Evolutionary conservation across 30 jellyfish, hydroid and myxozoan species (phyloP).

Genomic region (Hydractinia echinata): DNA sequence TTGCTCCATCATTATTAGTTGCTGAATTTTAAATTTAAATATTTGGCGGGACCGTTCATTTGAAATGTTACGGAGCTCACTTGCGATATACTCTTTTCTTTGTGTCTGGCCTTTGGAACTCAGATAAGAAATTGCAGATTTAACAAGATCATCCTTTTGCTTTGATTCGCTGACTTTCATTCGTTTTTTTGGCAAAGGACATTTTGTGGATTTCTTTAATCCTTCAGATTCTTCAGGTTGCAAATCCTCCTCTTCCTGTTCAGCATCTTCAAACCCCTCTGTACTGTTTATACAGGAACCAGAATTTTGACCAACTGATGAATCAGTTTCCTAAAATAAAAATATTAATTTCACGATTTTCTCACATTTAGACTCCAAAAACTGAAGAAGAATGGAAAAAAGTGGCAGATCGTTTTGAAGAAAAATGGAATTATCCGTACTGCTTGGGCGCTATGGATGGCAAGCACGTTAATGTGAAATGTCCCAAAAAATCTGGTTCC

Average conservation of each 20-base stretch:
- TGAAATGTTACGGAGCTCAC: neutral
- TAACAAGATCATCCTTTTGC: neutral
- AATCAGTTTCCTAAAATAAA: neutral
- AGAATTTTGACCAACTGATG: too few relatives aligned
- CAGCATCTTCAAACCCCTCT: too few relatives aligned
- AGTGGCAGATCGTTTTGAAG: constrained; percentile 18
- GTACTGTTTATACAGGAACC: too few relatives aligned
- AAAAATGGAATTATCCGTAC: constrained; percentile 42
- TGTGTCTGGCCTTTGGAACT: neutral
- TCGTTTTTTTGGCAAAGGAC: too few relatives aligned
- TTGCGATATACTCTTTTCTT: neutral
- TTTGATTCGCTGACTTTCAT: too few relatives aligned
- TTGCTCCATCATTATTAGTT: neutral
- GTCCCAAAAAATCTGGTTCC: constrained; percentile 41
- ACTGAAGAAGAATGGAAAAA: constrained; percentile 45
- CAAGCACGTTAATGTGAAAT: constrained; percentile 28
- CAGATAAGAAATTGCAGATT: neutral
- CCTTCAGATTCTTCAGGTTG: neutral
- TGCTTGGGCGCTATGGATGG: constrained; percentile 58
- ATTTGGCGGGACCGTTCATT: neutral
- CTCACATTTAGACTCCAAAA: constrained; percentile 27
- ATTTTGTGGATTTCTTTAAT: neutral
- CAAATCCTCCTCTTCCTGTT: too few relatives aligned
- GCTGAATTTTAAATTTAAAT: neutral
- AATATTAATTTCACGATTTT: constrained; percentile 5